Evolutionary conservation across 64 coral and sea anemone genomes (phyloP), one percentile per base, ranked within the genome.

Genomic region (Montipora efflorescens): DNA sequence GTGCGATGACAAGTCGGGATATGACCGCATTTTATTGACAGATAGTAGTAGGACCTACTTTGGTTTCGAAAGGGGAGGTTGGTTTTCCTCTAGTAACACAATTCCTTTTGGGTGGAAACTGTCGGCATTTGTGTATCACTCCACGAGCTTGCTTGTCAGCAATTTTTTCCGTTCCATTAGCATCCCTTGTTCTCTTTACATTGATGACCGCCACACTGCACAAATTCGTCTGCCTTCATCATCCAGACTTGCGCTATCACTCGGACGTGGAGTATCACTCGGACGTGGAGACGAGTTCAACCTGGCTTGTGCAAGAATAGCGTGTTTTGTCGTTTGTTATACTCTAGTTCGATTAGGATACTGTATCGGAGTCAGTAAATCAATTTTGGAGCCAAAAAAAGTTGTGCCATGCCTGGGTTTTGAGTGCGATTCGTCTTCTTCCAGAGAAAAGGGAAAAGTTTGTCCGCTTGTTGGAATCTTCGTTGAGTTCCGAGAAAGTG

Each of bases 1-100:
- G 1, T 94, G 78, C 57, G 92, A 94, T 79, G 92, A 84, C n/a
- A 94, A 89, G 18, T 94, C 83, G 0, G 85, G 87, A 14, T 89
- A 89, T 62, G 85, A 94, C 64, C 92, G 90, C 23, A 48, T 94
- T 1, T 1, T 94, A 8, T 16, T 94, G 5, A 2, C 92, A 20
- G 2, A 15, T 2, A 4, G 25, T 0, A 87, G 88, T 25, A 70
- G 82, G 25, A 58, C 76, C 4, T 88, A 28, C 58, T 93, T 88
- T 70, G 76, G 78, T 43, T 75, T 94, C 58, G 49, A 89, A 46
- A 89, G 83, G 75, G 59, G 2, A 23, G 87, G 87, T 7, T 90
- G 87, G 50, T 94, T 19, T 55, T 90, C 90, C 14, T 68, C 78
- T 1, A 67, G 74, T 28, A 90, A 80, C 18, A 77, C 88, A 13